Base-by-base conservation (phyloP, 2,797 vertebrate genomes). In the Botia almorhae region DNA sequence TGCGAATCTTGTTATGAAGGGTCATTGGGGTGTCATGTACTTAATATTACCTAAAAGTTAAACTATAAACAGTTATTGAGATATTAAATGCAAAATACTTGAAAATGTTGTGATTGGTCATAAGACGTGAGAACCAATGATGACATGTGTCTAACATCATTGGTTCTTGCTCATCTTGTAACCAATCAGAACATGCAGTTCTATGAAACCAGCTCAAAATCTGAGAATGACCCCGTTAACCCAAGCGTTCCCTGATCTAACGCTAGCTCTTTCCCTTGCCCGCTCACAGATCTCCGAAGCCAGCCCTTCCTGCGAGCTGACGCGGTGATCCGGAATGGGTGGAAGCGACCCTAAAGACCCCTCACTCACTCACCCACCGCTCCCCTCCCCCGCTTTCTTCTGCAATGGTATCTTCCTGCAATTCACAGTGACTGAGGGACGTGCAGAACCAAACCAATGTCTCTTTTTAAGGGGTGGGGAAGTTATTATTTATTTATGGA, bases 231-330 rank as follows among this genome's bases (percentile, higher is more conserved):
- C 88, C 77, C 74, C 69, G 50, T 89, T 92, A 92, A 92, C 92
- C 81, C 87, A 83, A 87, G 87, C 89, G 88, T 84, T 84, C 88
- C 89, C 87, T 70, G 80, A 76, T 88, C 87, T 91, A 83, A 90
- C 88, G 81, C 86, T 85, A 65, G 43, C 83, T 87, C 82, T 91
- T 85, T 91, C 87, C 89, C 74, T 88, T 87, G 81, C 89, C 88
- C 85, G 89, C 90, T 93, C 93, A 86, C 92, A 96, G 95, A 95
- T 93, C 95, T 96, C 84, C 91, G 95, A 90, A 95, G 88, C 91
- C 95, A 95, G 93, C 95, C 95, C 87, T 96, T 93, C 93, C 93
- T 94, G 90, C 93, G 95, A 91, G 93, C 93, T 83, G 95, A 96
- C 46, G 94, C 95, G 61, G 90, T 95, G 89, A 94, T 95, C 89